Percentiles rank a stretch among this genome's conserved stretches.
phyloP scores from a whole-genome alignment of 2,113 vertebrate genomes.

The Bothrops jararaca region DNA sequence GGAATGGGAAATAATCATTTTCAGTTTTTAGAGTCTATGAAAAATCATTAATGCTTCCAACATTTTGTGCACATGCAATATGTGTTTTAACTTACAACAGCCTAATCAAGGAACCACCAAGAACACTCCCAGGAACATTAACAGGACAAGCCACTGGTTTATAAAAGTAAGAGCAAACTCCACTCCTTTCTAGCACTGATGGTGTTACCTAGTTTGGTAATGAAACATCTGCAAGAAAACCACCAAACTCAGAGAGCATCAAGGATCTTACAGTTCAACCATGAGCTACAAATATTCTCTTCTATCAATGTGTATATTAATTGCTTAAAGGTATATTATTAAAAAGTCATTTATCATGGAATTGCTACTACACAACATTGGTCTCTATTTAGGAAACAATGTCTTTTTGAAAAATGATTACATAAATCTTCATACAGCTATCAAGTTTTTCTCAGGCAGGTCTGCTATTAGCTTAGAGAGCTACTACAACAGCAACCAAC shows the following conservation, averaged over 20 bases:
- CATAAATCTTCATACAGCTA: too few relatives aligned
- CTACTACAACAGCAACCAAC: background rate
- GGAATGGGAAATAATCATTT: background rate
- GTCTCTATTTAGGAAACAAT: background rate
- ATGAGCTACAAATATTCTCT: background rate
- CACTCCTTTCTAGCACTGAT: background rate
- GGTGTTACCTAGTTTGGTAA: background rate
- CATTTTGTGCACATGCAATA: background rate
- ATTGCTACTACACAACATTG: background rate
- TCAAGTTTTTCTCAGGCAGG: background rate
- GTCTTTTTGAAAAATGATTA: background rate
- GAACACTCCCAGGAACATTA: background rate
- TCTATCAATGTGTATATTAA: background rate
- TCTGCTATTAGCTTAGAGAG: background rate
- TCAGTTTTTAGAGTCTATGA: background rate
- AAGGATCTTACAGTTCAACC: background rate
- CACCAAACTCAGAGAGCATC: background rate
- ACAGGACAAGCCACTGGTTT: background rate
- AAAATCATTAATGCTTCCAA: background rate
- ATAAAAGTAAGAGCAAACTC: background rate
- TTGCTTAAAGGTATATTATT: constrained; percentile 24
- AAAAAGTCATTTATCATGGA: constrained; percentile 11
- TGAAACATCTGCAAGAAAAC: background rate
- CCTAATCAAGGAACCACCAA: background rate
- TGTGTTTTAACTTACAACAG: background rate